Conservation (phyloP, 2,113 vertebrate species). For the Microcebus tavaratra region DNA sequence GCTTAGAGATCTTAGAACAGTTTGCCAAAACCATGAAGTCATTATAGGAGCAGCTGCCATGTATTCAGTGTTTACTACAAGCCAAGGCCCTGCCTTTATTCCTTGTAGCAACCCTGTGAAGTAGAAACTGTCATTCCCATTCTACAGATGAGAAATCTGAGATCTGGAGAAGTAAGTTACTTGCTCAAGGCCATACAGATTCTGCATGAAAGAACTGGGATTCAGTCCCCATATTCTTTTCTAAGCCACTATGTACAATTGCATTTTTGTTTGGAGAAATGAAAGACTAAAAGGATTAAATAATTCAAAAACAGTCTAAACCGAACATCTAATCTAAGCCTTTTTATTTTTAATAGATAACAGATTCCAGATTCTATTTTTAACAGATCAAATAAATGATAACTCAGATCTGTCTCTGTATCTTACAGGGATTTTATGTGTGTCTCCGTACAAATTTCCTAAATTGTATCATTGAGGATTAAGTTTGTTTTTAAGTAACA, state of each 20-base stretch:
- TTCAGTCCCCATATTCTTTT: not conserved
- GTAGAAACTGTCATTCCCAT: not conserved
- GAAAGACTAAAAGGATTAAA: not conserved
- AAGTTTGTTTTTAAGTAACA: conserved; percentile 31
- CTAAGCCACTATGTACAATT: not conserved
- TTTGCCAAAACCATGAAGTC: not conserved
- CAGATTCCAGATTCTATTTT: not conserved
- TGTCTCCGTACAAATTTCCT: not conserved
- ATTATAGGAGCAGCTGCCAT: not conserved
- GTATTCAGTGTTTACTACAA: not conserved
- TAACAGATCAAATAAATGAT: not conserved
- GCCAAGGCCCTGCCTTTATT: not conserved
- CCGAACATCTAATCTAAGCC: not conserved
- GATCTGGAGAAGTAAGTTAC: not conserved
- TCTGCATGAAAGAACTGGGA: not conserved
- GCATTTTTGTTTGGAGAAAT: not conserved
- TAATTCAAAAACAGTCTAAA: conserved; percentile 16
- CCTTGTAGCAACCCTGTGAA: not conserved
- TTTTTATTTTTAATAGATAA: not conserved
- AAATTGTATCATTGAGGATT: not conserved
- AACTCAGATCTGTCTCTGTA: not conserved
- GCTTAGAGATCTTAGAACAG: not conserved
- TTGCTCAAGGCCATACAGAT: not conserved
- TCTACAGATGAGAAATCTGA: not conserved
- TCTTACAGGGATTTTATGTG: not conserved